phyloP scores from a whole-genome alignment of 2,797 vertebrate species.

The Huso huso region DNA sequence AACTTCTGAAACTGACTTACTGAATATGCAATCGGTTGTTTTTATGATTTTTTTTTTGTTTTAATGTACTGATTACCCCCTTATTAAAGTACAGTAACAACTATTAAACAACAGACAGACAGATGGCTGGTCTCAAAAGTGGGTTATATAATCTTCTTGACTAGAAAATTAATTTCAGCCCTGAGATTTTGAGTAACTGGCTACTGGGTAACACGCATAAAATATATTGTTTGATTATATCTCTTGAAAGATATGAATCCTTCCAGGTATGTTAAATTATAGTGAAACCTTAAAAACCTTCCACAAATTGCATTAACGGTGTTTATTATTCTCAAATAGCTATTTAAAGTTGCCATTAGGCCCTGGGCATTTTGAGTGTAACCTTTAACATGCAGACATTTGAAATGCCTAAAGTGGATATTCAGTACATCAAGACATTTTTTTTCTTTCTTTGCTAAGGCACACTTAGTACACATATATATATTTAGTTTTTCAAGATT shows the following conservation, averaged over 20 bases:
- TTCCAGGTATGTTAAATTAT: constrained; percentile 16
- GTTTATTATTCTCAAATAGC: constrained; percentile 18
- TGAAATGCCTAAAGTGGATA: constrained; percentile 17
- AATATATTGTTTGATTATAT: constrained; percentile 12
- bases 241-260: constrained; percentile 11
- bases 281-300: constrained; percentile 24
- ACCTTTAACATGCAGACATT: constrained; percentile 8
- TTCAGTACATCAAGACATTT: constrained; percentile 17
- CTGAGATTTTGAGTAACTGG: no score
- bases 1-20: no score
- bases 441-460: neutral
- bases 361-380: constrained; percentile 26
- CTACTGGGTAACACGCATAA: constrained; percentile 4
- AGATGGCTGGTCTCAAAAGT: no score
- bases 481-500: no score
- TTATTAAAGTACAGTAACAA: no score
- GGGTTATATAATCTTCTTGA: no score
- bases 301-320: constrained; percentile 18
- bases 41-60: no score
- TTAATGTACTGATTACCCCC: no score
- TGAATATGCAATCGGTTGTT: no score
- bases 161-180: no score
- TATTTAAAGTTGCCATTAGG: constrained; percentile 25
- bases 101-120: no score
- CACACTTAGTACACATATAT: no score